Percentiles rank a stretch among this genome's conserved stretches.
Conservation (phyloP, 92 coral and sea anemone species). For the Phenganax stokvisi region DNA sequence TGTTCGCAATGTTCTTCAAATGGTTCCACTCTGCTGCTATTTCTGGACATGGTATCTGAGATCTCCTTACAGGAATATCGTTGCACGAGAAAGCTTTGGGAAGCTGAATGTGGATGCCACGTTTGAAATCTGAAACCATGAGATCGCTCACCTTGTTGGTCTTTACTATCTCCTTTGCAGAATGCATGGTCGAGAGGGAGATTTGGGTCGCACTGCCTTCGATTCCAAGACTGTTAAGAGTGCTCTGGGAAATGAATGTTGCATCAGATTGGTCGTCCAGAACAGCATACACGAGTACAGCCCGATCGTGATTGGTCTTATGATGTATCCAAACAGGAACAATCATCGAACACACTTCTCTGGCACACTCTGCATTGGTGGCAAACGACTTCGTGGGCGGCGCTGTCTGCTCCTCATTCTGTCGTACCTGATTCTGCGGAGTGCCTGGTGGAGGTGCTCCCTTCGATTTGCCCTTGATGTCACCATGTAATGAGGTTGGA, state of each 20-base stretch:
- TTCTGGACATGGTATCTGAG: constrained; percentile 46
- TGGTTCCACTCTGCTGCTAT: constrained; percentile 46
- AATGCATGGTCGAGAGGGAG: constrained; percentile 45
- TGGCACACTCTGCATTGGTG: constrained; percentile 18
- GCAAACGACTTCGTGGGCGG: background rate
- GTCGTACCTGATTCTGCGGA: background rate
- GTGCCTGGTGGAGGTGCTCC: background rate
- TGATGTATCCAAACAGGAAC: too few species aligned
- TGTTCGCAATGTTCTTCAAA: constrained; percentile 28
- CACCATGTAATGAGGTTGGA: constrained; percentile 57
- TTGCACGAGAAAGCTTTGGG: constrained; percentile 40
- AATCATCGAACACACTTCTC: constrained; percentile 36
- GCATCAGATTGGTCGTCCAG: constrained; percentile 54
- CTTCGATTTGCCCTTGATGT: constrained; percentile 27
- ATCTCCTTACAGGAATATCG: constrained; percentile 35
- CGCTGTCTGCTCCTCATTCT: constrained; percentile 43
- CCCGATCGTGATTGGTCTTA: too few species aligned
- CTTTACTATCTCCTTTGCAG: constrained; percentile 33
- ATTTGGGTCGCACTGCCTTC: constrained; percentile 43
- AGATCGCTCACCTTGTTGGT: constrained; percentile 45
- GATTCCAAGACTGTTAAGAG: constrained; percentile 21
- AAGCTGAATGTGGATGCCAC: constrained; percentile 27
- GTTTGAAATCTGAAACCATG: constrained; percentile 35
- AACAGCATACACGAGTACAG: background rate
- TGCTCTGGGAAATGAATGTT: constrained; percentile 32